A percentile compares a stretch with the other conserved stretches of the same genome.
Conservation (phyloP, 2,113 vertebrate species). For the Apodemus sylvaticus region DNA sequence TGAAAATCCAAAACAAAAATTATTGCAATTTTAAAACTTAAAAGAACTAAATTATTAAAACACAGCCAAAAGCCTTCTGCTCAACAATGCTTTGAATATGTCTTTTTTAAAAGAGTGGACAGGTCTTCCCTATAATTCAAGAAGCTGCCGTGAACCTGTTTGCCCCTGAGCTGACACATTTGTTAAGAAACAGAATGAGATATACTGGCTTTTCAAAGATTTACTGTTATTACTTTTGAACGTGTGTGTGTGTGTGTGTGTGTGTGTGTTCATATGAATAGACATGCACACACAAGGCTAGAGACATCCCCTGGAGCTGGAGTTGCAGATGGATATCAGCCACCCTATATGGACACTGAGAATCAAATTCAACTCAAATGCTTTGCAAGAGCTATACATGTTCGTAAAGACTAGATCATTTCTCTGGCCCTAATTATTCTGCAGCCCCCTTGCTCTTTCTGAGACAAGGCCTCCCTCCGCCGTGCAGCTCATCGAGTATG, state of each 20-base stretch:
- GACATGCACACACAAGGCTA: neutral
- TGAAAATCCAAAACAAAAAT: neutral
- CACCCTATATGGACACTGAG: neutral
- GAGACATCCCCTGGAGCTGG: neutral
- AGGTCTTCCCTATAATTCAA: neutral
- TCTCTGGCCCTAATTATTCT: neutral
- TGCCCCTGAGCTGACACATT: neutral
- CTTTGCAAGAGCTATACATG: neutral
- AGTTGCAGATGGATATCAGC: too few species aligned
- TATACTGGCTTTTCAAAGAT: neutral
- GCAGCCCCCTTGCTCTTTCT: neutral
- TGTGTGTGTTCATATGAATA: neutral
- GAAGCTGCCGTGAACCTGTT: neutral
- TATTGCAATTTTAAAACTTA: conserved; percentile 13
- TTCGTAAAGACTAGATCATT: neutral
- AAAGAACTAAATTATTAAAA: conserved; percentile 31
- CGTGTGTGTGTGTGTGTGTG: too few species aligned
- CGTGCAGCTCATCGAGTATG: neutral
- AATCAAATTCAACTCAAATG: neutral
- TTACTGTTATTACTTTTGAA: neutral
- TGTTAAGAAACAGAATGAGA: neutral
- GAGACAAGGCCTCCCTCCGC: neutral
- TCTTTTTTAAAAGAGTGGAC: neutral
- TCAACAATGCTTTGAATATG: neutral
- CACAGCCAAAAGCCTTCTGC: neutral